A percentile compares a stretch with the other conserved stretches of the same genome.
These are phyloP conservation scores for Pseudachorutes palmiensis DNA, from an alignment of 1,140 invertebrate species.

Conservation along the genomic window DNA sequence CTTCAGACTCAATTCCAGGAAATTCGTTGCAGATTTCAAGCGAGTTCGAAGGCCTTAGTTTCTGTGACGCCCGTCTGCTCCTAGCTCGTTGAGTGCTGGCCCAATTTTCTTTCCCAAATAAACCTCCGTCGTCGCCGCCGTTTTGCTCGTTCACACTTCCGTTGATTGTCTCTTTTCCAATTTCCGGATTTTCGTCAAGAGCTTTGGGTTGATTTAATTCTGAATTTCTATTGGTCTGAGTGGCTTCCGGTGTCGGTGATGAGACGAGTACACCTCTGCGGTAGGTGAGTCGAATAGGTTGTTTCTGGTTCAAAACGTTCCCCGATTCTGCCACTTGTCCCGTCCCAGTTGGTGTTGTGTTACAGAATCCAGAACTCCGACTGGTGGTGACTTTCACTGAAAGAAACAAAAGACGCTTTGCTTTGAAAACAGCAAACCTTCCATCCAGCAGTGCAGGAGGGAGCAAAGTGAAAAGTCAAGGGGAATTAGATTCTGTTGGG, in stretches of 20 bases:
- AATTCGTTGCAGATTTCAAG: neutral
- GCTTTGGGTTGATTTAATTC: neutral
- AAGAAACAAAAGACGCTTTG: neutral
- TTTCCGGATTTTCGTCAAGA: neutral
- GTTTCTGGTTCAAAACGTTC: neutral
- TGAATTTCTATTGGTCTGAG: slow-evolving; percentile 1
- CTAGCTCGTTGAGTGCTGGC: too few species aligned
- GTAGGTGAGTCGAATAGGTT: slow-evolving; percentile 14
- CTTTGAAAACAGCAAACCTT: too few species aligned
- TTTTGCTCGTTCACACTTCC: neutral
- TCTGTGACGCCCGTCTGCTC: too few species aligned
- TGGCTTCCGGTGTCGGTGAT: neutral
- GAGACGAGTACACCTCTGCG: slow-evolving; percentile 28
- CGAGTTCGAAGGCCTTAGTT: neutral
- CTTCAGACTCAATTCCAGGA: neutral
- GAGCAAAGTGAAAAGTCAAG: too few species aligned
- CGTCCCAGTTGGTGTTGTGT: neutral
- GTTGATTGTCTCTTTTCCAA: neutral
- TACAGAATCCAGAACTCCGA: neutral
- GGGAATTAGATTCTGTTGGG: too few species aligned
- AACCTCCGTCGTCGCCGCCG: too few species aligned
- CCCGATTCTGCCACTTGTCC: neutral
- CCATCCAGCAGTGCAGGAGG: too few species aligned
- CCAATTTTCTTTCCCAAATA: neutral
- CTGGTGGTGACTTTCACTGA: slow-evolving; percentile 17